phyloP scores from a whole-genome alignment of 2,888 invertebrate species.

The Parnassius smintheus region DNA sequence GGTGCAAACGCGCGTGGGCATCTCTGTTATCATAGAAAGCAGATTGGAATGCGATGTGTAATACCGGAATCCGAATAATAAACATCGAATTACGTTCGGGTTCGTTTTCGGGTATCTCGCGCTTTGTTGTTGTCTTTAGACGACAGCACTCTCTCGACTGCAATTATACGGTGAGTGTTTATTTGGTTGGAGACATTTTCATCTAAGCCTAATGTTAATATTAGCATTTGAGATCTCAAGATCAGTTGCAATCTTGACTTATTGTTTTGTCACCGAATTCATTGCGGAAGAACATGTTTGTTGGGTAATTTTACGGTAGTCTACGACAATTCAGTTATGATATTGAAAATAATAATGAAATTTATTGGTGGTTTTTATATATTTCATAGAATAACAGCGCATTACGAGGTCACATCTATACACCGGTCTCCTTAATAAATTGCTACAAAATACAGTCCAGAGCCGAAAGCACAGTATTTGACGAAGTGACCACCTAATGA shows the following conservation, averaged over 20 bases:
- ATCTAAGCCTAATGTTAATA: background rate
- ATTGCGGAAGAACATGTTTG: too few relatives aligned
- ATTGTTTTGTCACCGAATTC: too few relatives aligned
- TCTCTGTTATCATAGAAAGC: slow-evolving; percentile 65
- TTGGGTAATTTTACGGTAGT: too few relatives aligned
- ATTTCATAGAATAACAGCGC: too few relatives aligned
- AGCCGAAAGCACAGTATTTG: too few relatives aligned
- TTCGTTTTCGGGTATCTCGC: slow-evolving; percentile 21
- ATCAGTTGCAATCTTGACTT: background rate
- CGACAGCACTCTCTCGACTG: slow-evolving; percentile 27
- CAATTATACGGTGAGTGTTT: slow-evolving; percentile 31
- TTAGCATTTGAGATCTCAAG: background rate
- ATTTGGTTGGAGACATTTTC: slow-evolving; percentile 12
- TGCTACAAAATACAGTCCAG: too few relatives aligned
- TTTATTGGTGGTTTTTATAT: too few relatives aligned
- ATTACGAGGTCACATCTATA: too few relatives aligned
- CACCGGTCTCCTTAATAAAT: too few relatives aligned
- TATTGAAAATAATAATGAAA: too few relatives aligned
- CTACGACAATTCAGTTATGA: too few relatives aligned
- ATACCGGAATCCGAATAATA: slow-evolving; percentile 65
- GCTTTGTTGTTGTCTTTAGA: slow-evolving; percentile 13
- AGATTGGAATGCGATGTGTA: slow-evolving; percentile 62
- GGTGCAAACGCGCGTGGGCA: slow-evolving; percentile 41
- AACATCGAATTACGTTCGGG: slow-evolving; percentile 43
- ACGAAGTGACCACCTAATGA: too few relatives aligned